Percentiles rank a stretch among this genome's conserved stretches.
Conservation (phyloP, 2,888 invertebrate genomes). For the Machimus atricapillus region DNA sequence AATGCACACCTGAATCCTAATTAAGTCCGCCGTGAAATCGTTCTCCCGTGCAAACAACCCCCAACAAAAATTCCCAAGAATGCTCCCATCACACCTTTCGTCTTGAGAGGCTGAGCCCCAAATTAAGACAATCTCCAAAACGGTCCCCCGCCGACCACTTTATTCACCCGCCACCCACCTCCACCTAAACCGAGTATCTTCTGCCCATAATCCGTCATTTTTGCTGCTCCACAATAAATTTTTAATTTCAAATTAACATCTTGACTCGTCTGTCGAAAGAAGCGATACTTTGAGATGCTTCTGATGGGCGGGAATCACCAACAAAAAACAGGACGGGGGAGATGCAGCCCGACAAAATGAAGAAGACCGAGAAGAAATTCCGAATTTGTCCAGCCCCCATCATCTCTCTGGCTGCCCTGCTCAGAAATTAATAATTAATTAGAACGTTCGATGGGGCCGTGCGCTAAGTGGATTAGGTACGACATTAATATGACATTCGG, state of each 20-base stretch:
- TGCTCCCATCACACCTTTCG: background rate
- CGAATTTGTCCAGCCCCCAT: background rate
- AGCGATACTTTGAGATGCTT: background rate
- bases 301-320: background rate
- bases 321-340: background rate
- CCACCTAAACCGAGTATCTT: background rate
- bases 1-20: background rate
- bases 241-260: constrained; percentile 19
- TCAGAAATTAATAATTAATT: constrained; percentile 25
- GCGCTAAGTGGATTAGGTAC: constrained; percentile 14
- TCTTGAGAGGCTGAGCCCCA: background rate
- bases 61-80: background rate
- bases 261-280: background rate
- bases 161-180: background rate
- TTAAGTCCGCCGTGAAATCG: background rate
- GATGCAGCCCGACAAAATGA: background rate
- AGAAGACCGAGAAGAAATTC: background rate
- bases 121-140: background rate
- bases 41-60: background rate
- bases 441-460: background rate
- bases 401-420: background rate
- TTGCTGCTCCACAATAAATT: background rate
- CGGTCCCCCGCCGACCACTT: background rate
- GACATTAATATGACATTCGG: constrained; percentile 5
- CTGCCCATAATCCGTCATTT: background rate